phyloP scores from a whole-genome alignment of 2,797 vertebrate species.

The Anguilla pacifica region DNA sequence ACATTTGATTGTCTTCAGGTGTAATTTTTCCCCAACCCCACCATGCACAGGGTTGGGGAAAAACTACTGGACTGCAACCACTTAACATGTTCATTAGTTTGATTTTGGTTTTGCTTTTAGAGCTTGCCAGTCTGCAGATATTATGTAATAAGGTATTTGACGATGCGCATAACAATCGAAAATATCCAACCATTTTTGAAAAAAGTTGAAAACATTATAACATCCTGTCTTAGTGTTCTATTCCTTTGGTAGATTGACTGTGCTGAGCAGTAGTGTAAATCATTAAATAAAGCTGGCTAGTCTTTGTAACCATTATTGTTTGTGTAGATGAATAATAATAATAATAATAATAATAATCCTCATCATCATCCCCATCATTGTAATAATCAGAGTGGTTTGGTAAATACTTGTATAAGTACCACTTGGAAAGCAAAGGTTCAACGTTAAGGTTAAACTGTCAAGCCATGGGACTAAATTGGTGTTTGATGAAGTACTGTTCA shows the following conservation, averaged over 20 bases:
- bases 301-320: background rate
- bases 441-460: background rate
- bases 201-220: background rate
- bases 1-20: background rate
- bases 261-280: constrained; percentile 8
- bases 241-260: background rate
- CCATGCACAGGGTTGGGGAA: too few species aligned
- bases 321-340: background rate
- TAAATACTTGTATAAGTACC: background rate
- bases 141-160: background rate
- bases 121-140: background rate
- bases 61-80: too few species aligned
- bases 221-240: constrained; percentile 15
- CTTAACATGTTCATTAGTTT: too few species aligned
- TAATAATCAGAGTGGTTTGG: background rate
- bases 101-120: too few species aligned
- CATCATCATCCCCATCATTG: background rate
- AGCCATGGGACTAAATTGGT: background rate
- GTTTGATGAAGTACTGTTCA: background rate
- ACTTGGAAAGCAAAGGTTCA: too few species aligned
- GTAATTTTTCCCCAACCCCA: background rate
- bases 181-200: constrained; percentile 13
- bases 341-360: too few species aligned
- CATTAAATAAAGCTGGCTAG: constrained; percentile 13
- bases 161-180: background rate